Evolutionary conservation across 2,113 vertebrate genomes (phyloP), one percentile per base, ranked within the genome.

Genomic region (Verasper variegatus): DNA sequence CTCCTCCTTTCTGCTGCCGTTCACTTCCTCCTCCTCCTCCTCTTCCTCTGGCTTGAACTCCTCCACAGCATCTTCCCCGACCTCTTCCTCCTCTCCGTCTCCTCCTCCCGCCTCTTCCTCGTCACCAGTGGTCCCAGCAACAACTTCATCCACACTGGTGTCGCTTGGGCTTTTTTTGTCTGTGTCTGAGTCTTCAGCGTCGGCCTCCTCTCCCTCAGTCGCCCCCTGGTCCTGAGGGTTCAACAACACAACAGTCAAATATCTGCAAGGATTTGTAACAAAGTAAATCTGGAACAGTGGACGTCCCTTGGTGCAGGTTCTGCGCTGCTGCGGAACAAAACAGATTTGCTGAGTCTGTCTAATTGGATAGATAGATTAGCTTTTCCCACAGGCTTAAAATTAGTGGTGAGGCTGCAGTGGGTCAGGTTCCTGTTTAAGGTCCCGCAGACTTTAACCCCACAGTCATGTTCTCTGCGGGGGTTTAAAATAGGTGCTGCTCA

Each of bases 361-460:
- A 93, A 93, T 90, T 87, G 89, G 91, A 89, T 92, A 47, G 72
- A 1, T 1, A 76, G 91, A 90, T 92, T 88, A 92, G 62, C 81
- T 88, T 83, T 84, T 73, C 78, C 74, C 79, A 72, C 80, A 74
- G 82, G 88, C 74, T 92, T 87, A 86, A 83, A 80, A 42, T 82
- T 82, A 86, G 78, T 17, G n/a, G 12, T 21, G 7, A 74, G 74
- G 85, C 72, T 84, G 27, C 74, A 62, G 49, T 72, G 49, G 88
- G 90, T 84, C 88, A 88, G 78, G 64, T 55, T 85, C 70, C 2
- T 72, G 71, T 81, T 71, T 59, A 35, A 65, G 54, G 72, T 14
- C 54, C 69, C 52, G 73, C 5, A 2, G 51, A 81, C 68, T 52
- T 70, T 47, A 86, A 74, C 76, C 26, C 54, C 8, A 2, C 26